phyloP scores from a whole-genome alignment of 2,797 vertebrate genomes.

The Schizothorax lantsangensis region DNA sequence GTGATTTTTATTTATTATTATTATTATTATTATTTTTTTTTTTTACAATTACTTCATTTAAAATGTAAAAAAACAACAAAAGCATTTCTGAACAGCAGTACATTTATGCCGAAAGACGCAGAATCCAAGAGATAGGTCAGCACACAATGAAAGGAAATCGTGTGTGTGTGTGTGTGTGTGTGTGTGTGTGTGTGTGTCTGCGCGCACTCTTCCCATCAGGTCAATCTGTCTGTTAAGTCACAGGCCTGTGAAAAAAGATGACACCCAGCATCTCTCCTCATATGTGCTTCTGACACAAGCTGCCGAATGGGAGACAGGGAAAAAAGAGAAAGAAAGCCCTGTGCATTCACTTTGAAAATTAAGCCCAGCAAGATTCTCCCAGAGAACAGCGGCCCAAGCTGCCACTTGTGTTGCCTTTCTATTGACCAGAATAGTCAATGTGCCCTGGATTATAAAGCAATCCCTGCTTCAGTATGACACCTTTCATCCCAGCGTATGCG shows the following conservation, averaged over 20 bases:
- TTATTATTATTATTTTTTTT: too few species aligned
- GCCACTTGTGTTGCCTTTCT: constrained; percentile 83
- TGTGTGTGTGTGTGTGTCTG: constrained; percentile 19
- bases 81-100: background rate
- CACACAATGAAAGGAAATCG: constrained; percentile 19
- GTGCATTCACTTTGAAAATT: constrained; percentile 85
- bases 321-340: constrained; percentile 68
- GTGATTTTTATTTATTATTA: too few species aligned
- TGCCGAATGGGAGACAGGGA: constrained; percentile 60
- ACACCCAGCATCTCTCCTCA: constrained; percentile 77
- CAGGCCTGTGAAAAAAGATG: constrained; percentile 70
- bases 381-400: constrained; percentile 77
- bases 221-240: constrained; percentile 68
- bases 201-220: constrained; percentile 66
- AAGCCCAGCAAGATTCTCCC: constrained; percentile 82
- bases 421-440: constrained; percentile 84
- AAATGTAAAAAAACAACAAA: background rate
- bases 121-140: constrained; percentile 41
- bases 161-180: background rate
- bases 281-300: constrained; percentile 77
- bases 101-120: background rate
- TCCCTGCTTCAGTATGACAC: constrained; percentile 82
- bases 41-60: background rate
- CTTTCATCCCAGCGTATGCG: constrained; percentile 79
- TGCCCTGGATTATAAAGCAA: constrained; percentile 85